Conservation (phyloP, 2,888 invertebrate species). For the Trissolcus japonicus region DNA sequence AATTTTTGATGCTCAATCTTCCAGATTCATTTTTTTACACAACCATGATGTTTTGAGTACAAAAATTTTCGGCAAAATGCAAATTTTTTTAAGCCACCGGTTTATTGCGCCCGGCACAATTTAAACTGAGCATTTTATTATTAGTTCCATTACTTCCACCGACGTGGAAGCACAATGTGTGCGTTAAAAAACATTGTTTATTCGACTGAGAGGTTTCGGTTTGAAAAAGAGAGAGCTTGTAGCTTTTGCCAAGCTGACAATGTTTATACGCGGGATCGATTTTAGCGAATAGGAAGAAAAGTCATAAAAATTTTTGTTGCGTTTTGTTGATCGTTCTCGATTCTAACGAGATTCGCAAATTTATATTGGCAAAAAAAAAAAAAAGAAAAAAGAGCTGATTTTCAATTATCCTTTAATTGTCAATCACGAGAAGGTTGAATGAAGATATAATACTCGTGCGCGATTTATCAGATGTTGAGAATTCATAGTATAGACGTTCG, state of each 20-base stretch:
- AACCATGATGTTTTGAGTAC: too few species aligned
- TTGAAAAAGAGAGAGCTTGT: background rate
- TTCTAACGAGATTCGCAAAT: too few species aligned
- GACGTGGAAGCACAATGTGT: constrained; percentile 1
- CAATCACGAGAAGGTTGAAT: constrained; percentile 2
- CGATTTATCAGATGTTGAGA: constrained; percentile 20
- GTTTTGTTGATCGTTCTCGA: too few species aligned
- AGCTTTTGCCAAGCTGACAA: constrained; percentile 9
- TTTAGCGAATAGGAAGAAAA: constrained; percentile 10
- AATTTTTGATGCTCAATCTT: too few species aligned
- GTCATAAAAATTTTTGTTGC: background rate
- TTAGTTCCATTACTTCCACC: constrained; percentile 27
- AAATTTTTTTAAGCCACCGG: constrained; percentile 11
- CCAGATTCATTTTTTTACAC: too few species aligned
- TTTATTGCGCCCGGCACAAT: background rate
- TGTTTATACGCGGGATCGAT: constrained; percentile 18
- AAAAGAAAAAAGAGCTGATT: too few species aligned
- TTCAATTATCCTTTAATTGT: constrained; percentile 12
- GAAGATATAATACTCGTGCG: background rate
- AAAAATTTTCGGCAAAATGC: background rate
- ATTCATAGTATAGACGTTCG: constrained; percentile 5
- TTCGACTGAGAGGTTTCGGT: constrained; percentile 22
- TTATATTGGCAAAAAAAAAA: too few species aligned
- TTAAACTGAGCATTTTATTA: constrained; percentile 20
- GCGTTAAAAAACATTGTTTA: constrained; percentile 23